Percentiles rank a stretch among this genome's conserved stretches.
Evolutionary conservation across 1,140 invertebrate genomes (phyloP).

Genomic region (Sogatella furcifera): DNA sequence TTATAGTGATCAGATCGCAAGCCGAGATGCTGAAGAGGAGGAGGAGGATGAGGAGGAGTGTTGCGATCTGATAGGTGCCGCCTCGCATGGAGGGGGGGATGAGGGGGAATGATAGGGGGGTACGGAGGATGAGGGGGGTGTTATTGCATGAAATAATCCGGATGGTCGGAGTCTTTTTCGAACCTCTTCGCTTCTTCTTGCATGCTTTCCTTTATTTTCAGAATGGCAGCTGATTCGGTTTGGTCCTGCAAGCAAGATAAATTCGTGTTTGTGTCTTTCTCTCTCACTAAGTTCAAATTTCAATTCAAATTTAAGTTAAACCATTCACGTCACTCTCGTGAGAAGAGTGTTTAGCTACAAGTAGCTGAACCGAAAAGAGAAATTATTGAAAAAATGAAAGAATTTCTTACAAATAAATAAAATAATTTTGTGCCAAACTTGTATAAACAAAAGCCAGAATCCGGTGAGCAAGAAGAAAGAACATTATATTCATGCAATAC

Average conservation of each 20-base stretch:
- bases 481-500: constrained; percentile 16
- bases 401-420: constrained; percentile 3
- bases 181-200: constrained; percentile 99
- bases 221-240: constrained; percentile 95
- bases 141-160: constrained; percentile 83
- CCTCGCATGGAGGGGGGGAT: neutral
- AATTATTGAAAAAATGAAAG: neutral
- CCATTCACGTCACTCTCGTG: constrained; percentile 14
- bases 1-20: too few species aligned
- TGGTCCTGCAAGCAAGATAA: constrained; percentile 45
- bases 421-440: constrained; percentile 5
- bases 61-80: too few species aligned
- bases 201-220: constrained; percentile 99
- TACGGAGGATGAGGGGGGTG: constrained; percentile 1
- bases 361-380: neutral
- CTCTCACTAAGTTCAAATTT: neutral
- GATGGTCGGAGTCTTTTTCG: constrained; percentile 95
- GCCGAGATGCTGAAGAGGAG: neutral
- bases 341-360: constrained; percentile 6
- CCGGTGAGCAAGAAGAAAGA: constrained; percentile 12
- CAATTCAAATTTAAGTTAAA: constrained; percentile 4
- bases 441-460: neutral
- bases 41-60: neutral
- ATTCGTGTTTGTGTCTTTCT: constrained; percentile 9
- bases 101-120: neutral